phyloP scores from a whole-genome alignment of 2,113 vertebrate genomes.

The Gymnocephalus cernua region DNA sequence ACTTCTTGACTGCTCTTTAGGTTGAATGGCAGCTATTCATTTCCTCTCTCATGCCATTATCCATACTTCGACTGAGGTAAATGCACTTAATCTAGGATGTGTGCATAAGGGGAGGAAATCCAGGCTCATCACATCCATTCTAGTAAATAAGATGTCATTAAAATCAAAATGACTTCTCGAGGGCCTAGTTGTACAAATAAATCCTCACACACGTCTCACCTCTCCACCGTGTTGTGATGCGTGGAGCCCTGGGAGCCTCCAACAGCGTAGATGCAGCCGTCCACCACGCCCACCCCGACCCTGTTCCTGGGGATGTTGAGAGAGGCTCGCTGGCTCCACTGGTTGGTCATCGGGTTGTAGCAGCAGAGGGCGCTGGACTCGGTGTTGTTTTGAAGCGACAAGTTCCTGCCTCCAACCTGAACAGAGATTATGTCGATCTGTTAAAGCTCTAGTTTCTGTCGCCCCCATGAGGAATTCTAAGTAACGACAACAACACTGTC shows the following conservation, averaged over 20 bases:
- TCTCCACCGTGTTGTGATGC: slow-evolving; percentile 86
- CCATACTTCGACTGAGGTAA: slow-evolving; percentile 16
- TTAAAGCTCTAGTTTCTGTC: neutral
- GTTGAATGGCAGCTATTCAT: slow-evolving; percentile 52
- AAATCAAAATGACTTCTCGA: slow-evolving; percentile 32
- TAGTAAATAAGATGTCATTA: slow-evolving; percentile 31
- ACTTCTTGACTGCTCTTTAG: slow-evolving; percentile 43
- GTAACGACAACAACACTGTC: no score
- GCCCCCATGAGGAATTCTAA: no score
- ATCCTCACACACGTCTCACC: slow-evolving; percentile 68
- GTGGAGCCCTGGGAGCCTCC: slow-evolving; percentile 86
- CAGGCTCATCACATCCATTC: slow-evolving; percentile 17
- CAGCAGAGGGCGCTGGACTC: slow-evolving; percentile 84
- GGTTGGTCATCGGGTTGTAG: slow-evolving; percentile 90
- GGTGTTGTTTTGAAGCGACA: slow-evolving; percentile 80
- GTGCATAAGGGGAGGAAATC: slow-evolving; percentile 4
- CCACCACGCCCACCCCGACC: slow-evolving; percentile 85
- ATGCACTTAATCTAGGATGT: slow-evolving; percentile 26
- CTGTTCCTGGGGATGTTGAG: slow-evolving; percentile 86
- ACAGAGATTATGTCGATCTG: neutral
- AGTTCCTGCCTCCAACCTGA: slow-evolving; percentile 85
- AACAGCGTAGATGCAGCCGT: slow-evolving; percentile 85
- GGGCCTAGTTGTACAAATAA: slow-evolving; percentile 16
- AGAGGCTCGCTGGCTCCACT: slow-evolving; percentile 83
- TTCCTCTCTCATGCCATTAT: slow-evolving; percentile 29